A percentile compares a stretch with the other conserved stretches of the same genome.
Evolutionary conservation across 2,113 vertebrate species (phyloP).

Genomic region (Thamnophis sirtalis): DNA sequence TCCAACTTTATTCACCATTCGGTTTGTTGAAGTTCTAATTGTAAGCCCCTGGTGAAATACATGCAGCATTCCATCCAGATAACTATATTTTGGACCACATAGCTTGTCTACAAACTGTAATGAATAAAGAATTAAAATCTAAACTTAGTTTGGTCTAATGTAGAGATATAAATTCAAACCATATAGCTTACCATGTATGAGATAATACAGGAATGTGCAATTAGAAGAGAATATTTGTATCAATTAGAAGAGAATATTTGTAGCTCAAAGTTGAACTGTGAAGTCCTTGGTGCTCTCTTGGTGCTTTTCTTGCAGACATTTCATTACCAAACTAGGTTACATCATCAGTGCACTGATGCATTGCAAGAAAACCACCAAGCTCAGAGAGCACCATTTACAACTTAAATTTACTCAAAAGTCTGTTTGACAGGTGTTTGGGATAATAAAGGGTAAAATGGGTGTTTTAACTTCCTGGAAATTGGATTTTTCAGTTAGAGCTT

Average conservation of each 20-base stretch:
- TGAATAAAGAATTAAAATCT: not conserved
- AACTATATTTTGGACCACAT: not conserved
- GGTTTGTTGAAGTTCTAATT: not conserved
- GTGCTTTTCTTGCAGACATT: not conserved
- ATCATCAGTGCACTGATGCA: not conserved
- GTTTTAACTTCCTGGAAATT: not conserved
- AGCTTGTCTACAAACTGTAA: not conserved
- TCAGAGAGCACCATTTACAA: not conserved
- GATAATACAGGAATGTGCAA: not conserved
- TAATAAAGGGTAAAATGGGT: not conserved
- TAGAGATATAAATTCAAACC: not conserved
- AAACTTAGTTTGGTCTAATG: constrained; percentile 14
- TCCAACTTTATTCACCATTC: not conserved
- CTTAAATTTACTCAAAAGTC: not conserved
- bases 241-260: not conserved
- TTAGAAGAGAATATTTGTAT: not conserved
- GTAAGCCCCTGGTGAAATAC: not conserved
- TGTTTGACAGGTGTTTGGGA: not conserved
- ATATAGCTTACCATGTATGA: constrained; percentile 36
- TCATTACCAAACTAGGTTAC: not conserved
- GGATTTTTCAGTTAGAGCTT: not conserved
- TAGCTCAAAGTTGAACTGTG: not conserved
- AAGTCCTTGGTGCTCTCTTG: not conserved
- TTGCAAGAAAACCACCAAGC: not conserved
- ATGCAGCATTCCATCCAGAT: not conserved